These are phyloP conservation scores for Mesopsocus fuscifrons DNA, from an alignment of 2,888 invertebrate genomes.

Conservation along the genomic window DNA sequence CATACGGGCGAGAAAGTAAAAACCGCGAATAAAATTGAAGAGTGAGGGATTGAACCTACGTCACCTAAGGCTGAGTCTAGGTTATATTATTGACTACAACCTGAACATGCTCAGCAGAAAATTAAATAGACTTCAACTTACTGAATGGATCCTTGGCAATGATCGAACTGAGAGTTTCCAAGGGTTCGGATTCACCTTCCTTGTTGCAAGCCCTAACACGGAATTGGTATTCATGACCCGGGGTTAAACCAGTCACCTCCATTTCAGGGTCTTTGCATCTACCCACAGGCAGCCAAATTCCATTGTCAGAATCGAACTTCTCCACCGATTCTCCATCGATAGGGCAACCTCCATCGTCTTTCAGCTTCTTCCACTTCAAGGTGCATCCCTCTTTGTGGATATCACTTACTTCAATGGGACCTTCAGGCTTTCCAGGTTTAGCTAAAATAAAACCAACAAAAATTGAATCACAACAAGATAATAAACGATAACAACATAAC, in stretches of 20 bases:
- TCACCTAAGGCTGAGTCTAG: too few species aligned
- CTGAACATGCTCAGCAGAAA: too few species aligned
- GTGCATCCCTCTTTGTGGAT: constrained; percentile 81
- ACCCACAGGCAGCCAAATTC: constrained; percentile 86
- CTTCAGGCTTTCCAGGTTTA: constrained; percentile 70
- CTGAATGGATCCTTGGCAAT: constrained; percentile 93
- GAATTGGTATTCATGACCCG: constrained; percentile 87
- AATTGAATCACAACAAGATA: too few species aligned
- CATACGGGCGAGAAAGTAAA: too few species aligned
- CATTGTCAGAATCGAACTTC: constrained; percentile 79
- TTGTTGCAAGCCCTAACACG: constrained; percentile 86
- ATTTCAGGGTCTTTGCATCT: constrained; percentile 70
- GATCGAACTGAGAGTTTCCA: constrained; percentile 75
- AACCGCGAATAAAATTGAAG: constrained; percentile 6
- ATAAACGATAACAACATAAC: too few species aligned
- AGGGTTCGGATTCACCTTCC: constrained; percentile 85
- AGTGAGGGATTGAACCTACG: too few species aligned
- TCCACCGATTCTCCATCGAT: constrained; percentile 85
- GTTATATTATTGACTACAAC: too few species aligned
- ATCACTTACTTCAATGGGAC: constrained; percentile 73
- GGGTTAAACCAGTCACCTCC: constrained; percentile 74
- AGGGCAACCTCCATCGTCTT: constrained; percentile 88
- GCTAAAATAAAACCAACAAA: constrained; percentile 25
- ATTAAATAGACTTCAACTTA: too few species aligned
- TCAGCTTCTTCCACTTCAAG: constrained; percentile 82